Evolutionary conservation across 2,888 invertebrate genomes (phyloP).

Genomic region (Theretra japonica): DNA sequence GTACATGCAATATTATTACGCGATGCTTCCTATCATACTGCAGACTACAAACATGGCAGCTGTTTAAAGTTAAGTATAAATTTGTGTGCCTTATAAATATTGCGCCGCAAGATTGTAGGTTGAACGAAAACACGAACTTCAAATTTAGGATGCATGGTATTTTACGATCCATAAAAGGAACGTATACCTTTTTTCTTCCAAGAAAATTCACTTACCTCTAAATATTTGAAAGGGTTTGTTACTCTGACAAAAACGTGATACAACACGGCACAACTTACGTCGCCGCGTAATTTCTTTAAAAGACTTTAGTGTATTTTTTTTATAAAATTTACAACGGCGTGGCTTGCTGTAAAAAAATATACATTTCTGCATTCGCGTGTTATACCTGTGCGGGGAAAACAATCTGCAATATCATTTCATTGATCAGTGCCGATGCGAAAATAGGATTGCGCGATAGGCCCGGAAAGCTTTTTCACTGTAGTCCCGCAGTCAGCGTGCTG

Average conservation of each 20-base stretch:
- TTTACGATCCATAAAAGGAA: slow-evolving; percentile 64
- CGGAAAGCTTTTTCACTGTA: slow-evolving; percentile 61
- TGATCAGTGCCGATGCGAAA: slow-evolving; percentile 53
- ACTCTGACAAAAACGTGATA: slow-evolving; percentile 38
- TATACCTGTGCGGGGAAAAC: slow-evolving; percentile 46
- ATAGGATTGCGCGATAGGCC: slow-evolving; percentile 53
- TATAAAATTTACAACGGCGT: slow-evolving; percentile 21
- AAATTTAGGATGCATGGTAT: slow-evolving; percentile 57
- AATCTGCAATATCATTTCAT: slow-evolving; percentile 57
- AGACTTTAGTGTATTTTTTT: slow-evolving; percentile 30
- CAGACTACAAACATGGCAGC: not conserved
- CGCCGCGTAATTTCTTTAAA: slow-evolving; percentile 41
- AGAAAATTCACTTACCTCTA: slow-evolving; percentile 54
- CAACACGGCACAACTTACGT: slow-evolving; percentile 45
- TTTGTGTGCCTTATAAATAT: not conserved
- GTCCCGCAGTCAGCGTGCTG: slow-evolving; percentile 39
- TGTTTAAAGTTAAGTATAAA: not conserved
- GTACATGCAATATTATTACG: too few relatives aligned
- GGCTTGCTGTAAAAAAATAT: slow-evolving; percentile 4
- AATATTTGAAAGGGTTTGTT: slow-evolving; percentile 57
- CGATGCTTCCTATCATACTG: not conserved
- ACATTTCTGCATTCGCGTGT: slow-evolving; percentile 29
- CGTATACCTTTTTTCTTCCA: slow-evolving; percentile 50
- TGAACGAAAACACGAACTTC: slow-evolving; percentile 38
- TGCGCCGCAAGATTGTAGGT: slow-evolving; percentile 5